Evolutionary conservation across 2,888 invertebrate species (phyloP).

Genomic region (Drosophila incognita): DNA sequence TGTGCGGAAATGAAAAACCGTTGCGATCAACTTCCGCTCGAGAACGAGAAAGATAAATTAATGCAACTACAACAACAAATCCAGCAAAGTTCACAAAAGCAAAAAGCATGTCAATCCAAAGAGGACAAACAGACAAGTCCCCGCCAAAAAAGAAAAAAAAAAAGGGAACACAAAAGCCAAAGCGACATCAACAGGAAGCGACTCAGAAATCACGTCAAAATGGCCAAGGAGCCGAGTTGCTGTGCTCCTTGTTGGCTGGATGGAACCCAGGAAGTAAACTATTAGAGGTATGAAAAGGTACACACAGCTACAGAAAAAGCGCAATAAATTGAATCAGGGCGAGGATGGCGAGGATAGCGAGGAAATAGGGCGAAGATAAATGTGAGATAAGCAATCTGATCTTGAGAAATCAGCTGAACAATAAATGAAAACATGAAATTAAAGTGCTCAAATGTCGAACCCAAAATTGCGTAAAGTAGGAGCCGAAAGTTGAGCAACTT

Average conservation of each 20-base stretch:
- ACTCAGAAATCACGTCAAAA: slow-evolving; percentile 82
- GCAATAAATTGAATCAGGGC: slow-evolving; percentile 72
- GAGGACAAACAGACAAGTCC: slow-evolving; percentile 66
- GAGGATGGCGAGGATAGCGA: slow-evolving; percentile 2
- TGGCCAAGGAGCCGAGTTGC: slow-evolving; percentile 40
- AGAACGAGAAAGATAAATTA: slow-evolving; percentile 48
- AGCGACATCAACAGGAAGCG: slow-evolving; percentile 78
- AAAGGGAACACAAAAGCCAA: slow-evolving; percentile 31
- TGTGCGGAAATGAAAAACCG: slow-evolving; percentile 64
- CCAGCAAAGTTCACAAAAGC: slow-evolving; percentile 73
- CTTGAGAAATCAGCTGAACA: slow-evolving; percentile 79
- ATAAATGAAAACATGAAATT: slow-evolving; percentile 75
- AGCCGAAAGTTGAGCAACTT: slow-evolving; percentile 82
- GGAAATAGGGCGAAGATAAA: slow-evolving; percentile 19
- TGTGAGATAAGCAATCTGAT: slow-evolving; percentile 81
- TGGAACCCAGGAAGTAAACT: slow-evolving; percentile 83
- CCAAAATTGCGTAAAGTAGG: slow-evolving; percentile 68
- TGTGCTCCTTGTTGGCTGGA: slow-evolving; percentile 28
- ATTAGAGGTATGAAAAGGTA: slow-evolving; percentile 68
- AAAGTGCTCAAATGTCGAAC: slow-evolving; percentile 71
- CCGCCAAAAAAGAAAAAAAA: slow-evolving; percentile 22
- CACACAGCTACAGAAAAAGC: slow-evolving; percentile 67
- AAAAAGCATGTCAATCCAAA: slow-evolving; percentile 73
- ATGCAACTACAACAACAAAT: slow-evolving; percentile 17
- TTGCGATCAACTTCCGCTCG: slow-evolving; percentile 68